A percentile compares a stretch with the other conserved stretches of the same genome.
Evolutionary conservation across 2,888 invertebrate species (phyloP).

Genomic region (Allophyes oxyacanthae): DNA sequence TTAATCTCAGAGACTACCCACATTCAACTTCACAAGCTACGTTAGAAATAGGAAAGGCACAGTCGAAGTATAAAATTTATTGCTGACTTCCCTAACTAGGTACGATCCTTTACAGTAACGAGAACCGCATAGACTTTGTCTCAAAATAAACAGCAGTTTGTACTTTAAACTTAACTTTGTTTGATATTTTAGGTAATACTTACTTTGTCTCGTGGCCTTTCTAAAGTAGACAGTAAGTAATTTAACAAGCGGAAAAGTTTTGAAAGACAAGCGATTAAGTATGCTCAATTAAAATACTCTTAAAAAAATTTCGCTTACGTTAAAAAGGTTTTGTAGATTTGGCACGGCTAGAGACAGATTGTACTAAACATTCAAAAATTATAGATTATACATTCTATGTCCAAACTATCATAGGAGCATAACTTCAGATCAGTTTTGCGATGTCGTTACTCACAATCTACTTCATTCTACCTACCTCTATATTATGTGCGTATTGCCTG

Average conservation of each 20-base stretch:
- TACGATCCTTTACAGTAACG: constrained; percentile 68
- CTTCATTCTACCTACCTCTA: constrained; percentile 68
- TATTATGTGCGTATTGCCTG: constrained; percentile 83
- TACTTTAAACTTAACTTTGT: constrained; percentile 54
- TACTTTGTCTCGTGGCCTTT: constrained; percentile 54
- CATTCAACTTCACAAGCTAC: constrained; percentile 83
- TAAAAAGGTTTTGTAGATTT: constrained; percentile 72
- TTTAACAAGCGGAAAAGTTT: constrained; percentile 60
- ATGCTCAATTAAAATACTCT: constrained; percentile 56
- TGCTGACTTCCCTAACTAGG: constrained; percentile 87
- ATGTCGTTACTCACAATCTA: constrained; percentile 62
- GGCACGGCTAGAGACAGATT: constrained; percentile 76
- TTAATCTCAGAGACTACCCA: constrained; percentile 79
- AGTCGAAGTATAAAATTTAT: constrained; percentile 89
- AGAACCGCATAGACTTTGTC: constrained; percentile 65
- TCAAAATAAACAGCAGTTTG: constrained; percentile 59
- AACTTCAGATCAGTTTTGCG: constrained; percentile 54
- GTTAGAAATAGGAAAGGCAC: constrained; percentile 89
- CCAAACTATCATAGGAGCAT: constrained; percentile 57
- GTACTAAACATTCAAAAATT: constrained; percentile 57
- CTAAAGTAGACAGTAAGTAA: constrained; percentile 54
- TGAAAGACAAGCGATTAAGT: constrained; percentile 57
- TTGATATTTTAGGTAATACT: constrained; percentile 57
- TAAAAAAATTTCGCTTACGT: constrained; percentile 58
- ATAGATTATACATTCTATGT: constrained; percentile 41